Percentiles rank a stretch among this genome's conserved stretches.
Evolutionary conservation across 2,797 vertebrate species (phyloP).

Genomic region (Rhinophrynus dorsalis): DNA sequence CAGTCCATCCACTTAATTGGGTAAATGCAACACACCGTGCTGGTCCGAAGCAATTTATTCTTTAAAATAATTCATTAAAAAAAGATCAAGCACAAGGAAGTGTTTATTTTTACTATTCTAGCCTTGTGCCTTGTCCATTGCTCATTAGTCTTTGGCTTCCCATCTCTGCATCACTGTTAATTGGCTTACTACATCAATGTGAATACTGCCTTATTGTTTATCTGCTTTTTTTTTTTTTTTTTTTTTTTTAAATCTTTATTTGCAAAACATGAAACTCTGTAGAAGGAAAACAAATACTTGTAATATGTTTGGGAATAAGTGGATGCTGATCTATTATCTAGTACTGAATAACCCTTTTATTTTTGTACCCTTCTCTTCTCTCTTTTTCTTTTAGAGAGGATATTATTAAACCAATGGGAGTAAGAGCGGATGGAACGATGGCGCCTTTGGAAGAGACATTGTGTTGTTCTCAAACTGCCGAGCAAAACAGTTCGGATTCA

Average conservation of each 20-base stretch:
- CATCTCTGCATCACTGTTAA: constrained; percentile 59
- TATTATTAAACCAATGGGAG: constrained; percentile 93
- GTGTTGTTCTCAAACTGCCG: constrained; percentile 66
- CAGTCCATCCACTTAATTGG: constrained; percentile 32
- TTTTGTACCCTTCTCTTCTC: constrained; percentile 24
- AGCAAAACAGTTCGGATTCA: constrained; percentile 83
- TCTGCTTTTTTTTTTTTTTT: constrained; percentile 56
- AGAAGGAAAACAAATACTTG: constrained; percentile 50
- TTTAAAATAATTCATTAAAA: constrained; percentile 32
- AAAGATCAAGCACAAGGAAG: constrained; percentile 42
- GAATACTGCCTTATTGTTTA: constrained; percentile 66
- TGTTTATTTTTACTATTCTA: constrained; percentile 52
- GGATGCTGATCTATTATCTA: constrained; percentile 36
- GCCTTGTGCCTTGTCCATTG: constrained; percentile 55
- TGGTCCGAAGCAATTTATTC: constrained; percentile 44
- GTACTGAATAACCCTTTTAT: constrained; percentile 33
- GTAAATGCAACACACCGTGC: constrained; percentile 43
- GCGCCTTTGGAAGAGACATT: constrained; percentile 89
- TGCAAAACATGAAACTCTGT: constrained; percentile 55
- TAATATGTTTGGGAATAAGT: neutral
- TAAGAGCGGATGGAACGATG: constrained; percentile 88
- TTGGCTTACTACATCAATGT: constrained; percentile 66
- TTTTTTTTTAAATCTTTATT: constrained; percentile 62
- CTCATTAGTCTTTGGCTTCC: constrained; percentile 61
- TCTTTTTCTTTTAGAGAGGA: constrained; percentile 82